Evolutionary conservation across 1,140 invertebrate genomes (phyloP).

Genomic region (Uloborus diversus): DNA sequence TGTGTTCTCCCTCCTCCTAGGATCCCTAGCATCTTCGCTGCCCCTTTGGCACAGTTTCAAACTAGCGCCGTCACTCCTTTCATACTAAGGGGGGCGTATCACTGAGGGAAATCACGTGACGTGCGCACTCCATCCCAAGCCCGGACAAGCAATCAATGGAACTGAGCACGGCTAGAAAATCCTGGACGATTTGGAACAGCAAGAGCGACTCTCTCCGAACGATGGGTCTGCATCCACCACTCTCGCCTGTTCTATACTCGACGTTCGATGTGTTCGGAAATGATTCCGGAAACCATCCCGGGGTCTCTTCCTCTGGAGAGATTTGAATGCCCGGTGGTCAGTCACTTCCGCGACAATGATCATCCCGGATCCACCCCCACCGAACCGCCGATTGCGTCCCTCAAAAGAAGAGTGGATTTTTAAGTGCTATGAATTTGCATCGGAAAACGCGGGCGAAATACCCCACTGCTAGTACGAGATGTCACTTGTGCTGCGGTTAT

Average conservation of each 20-base stretch:
- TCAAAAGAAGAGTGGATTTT: too few species aligned
- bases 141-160: constrained; percentile 30
- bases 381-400: too few species aligned
- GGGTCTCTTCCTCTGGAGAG: neutral
- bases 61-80: neutral
- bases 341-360: constrained; percentile 2
- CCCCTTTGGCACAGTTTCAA: neutral
- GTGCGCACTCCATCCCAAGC: constrained; percentile 19
- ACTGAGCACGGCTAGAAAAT: constrained; percentile 38
- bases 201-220: constrained; percentile 16
- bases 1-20: too few species aligned
- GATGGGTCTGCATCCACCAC: constrained; percentile 3
- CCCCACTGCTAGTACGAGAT: too few species aligned
- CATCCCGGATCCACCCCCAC: neutral
- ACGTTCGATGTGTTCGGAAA: too few species aligned
- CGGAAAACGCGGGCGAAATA: too few species aligned
- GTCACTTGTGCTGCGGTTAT: too few species aligned
- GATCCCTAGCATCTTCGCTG: too few species aligned
- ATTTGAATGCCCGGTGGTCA: neutral
- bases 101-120: constrained; percentile 13
- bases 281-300: too few species aligned
- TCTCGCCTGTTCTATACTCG: too few species aligned
- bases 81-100: neutral
- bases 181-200: constrained; percentile 8
- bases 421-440: too few species aligned